A percentile compares a stretch with the other conserved stretches of the same genome.
Conservation (phyloP, 1,140 invertebrate species). For the Coenobita brevimanus region DNA sequence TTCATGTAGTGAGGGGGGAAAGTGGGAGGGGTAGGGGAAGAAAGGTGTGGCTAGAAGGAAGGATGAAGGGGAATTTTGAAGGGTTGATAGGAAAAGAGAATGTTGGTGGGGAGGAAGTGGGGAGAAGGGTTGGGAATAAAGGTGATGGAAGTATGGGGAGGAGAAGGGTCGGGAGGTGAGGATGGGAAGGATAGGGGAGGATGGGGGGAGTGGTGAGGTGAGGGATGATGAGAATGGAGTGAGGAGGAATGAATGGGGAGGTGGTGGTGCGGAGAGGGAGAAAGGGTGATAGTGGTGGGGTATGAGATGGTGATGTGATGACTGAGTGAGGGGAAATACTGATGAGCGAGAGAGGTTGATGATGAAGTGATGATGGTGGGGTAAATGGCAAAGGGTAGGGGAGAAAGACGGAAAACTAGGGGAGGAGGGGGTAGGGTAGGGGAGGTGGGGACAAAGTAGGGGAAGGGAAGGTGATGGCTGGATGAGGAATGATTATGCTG, state of each 20-base stretch:
- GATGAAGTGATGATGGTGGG: no score
- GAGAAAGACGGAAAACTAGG: neutral
- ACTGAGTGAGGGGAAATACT: no score
- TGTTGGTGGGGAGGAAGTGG: no score
- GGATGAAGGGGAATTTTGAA: no score
- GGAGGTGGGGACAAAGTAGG: neutral
- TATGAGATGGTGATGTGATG: no score
- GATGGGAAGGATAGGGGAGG: neutral
- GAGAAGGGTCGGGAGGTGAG: neutral
- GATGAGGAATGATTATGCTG: neutral
- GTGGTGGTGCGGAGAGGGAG: slow-evolving; percentile 4
- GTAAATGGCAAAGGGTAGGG: no score
- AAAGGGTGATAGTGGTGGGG: neutral
- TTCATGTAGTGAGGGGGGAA: no score
- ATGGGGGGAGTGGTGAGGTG: neutral
- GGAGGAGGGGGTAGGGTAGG: neutral
- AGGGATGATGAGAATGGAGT: neutral
- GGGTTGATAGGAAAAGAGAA: no score
- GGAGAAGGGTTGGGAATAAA: neutral
- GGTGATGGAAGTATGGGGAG: neutral
- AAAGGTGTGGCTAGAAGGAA: no score
- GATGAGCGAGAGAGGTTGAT: no score
- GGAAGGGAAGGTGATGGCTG: neutral
- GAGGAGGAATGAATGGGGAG: neutral
- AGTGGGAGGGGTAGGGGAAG: no score